Evolutionary conservation across 2,113 vertebrate species (phyloP).

Genomic region (Channa argus): DNA sequence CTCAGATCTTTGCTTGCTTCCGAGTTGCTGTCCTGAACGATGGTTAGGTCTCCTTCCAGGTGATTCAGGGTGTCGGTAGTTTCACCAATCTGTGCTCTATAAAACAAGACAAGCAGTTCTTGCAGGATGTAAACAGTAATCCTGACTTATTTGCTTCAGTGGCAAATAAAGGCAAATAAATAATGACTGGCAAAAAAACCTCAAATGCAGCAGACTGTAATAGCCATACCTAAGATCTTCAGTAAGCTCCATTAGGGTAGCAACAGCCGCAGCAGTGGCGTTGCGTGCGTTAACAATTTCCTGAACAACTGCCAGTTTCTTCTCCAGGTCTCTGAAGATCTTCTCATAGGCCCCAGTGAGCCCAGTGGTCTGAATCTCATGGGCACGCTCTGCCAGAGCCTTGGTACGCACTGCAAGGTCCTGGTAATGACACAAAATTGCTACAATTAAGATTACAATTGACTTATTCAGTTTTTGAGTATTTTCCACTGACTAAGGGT

Average conservation of each 20-base stretch:
- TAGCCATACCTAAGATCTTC: slow-evolving; percentile 89
- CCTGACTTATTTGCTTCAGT: background rate
- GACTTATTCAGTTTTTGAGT: background rate
- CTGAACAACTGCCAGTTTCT: slow-evolving; percentile 86
- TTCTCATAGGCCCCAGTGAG: slow-evolving; percentile 87
- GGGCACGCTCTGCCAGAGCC: slow-evolving; percentile 82
- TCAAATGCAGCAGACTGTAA: background rate
- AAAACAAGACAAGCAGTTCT: background rate
- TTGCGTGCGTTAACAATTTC: slow-evolving; percentile 89
- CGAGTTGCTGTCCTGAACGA: slow-evolving; percentile 91
- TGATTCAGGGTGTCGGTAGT: slow-evolving; percentile 89
- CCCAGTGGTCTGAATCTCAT: slow-evolving; percentile 90
- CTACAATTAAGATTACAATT: background rate
- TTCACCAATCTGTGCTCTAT: slow-evolving; percentile 88
- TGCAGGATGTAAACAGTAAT: background rate
- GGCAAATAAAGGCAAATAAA: no score
- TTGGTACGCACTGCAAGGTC: slow-evolving; percentile 88
- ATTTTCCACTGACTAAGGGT: background rate
- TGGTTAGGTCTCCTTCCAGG: slow-evolving; percentile 90
- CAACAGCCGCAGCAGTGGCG: slow-evolving; percentile 81
- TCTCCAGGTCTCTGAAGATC: slow-evolving; percentile 87
- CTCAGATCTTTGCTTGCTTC: slow-evolving; percentile 90
- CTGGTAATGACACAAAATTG: slow-evolving; percentile 62
- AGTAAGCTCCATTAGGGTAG: slow-evolving; percentile 86
- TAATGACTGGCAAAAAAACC: no score